These are phyloP conservation scores for Seriola dumerili DNA, from an alignment of 2,113 vertebrate genomes.

Conservation along the genomic window DNA sequence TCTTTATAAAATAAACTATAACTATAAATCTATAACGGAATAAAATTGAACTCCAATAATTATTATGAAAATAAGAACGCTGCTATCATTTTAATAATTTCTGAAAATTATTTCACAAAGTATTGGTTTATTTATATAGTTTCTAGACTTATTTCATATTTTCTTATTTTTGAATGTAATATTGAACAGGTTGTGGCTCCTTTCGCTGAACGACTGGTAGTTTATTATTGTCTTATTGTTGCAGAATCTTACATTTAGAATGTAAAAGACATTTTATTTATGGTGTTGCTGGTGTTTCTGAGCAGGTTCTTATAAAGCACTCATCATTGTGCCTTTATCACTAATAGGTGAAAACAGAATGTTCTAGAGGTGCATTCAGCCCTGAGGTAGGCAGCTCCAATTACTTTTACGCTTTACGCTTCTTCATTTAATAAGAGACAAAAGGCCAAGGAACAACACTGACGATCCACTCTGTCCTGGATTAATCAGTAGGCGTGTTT, in stretches of 20 bases:
- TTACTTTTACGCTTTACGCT: conserved; percentile 30
- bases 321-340: conserved; percentile 14
- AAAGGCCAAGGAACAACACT: conserved; percentile 68
- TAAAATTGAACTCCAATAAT: not conserved
- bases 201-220: not conserved
- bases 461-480: conserved; percentile 61
- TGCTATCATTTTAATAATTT: not conserved
- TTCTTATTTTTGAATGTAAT: not conserved
- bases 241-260: not conserved
- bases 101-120: not conserved
- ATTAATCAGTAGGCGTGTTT: conserved; percentile 71
- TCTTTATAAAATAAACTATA: too few relatives aligned
- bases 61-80: not conserved
- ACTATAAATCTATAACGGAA: not conserved
- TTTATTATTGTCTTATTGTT: not conserved
- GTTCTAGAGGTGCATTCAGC: conserved; percentile 41
- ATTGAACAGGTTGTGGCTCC: too few relatives aligned
- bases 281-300: conserved; percentile 24
- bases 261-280: not conserved
- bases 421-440: conserved; percentile 65
- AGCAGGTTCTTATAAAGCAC: conserved; percentile 26
- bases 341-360: conserved; percentile 49
- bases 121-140: not conserved
- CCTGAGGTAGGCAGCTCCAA: conserved; percentile 24
- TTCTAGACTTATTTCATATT: not conserved